phyloP scores from a whole-genome alignment of 2,888 invertebrate species.

The Embidobia sp. region DNA sequence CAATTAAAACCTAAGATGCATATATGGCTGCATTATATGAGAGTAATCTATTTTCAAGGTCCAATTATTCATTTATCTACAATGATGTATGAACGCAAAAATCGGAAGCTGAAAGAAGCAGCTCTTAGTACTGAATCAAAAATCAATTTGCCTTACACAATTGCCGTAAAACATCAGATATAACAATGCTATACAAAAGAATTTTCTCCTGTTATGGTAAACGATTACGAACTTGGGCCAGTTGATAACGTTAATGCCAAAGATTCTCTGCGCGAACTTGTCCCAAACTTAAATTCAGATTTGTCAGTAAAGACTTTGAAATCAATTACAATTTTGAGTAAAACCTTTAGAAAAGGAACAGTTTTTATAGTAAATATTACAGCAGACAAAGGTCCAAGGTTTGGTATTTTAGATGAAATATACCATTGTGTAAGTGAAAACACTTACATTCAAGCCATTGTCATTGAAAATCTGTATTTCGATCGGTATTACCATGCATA shows the following conservation, averaged over 20 bases:
- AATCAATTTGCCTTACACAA: conserved; percentile 1
- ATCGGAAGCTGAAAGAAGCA: conserved; percentile 29
- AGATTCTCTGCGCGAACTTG: neutral
- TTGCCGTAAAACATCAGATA: neutral
- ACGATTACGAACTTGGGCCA: conserved; percentile 1
- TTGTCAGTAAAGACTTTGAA: conserved; percentile 1
- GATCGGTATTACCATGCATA: conserved; percentile 1
- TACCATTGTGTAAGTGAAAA: neutral
- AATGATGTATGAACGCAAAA: conserved; percentile 43
- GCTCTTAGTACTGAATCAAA: conserved; percentile 1
- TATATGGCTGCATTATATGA: conserved; percentile 34
- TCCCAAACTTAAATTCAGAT: neutral
- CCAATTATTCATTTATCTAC: conserved; percentile 40
- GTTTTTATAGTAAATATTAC: conserved; percentile 9
- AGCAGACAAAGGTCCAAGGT: conserved; percentile 18
- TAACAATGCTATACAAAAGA: neutral
- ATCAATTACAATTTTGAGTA: neutral
- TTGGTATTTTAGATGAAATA: conserved; percentile 16
- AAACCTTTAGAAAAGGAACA: neutral
- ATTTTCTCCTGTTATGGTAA: neutral
- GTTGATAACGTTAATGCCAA: neutral
- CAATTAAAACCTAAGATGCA: conserved; percentile 48
- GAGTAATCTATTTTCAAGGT: conserved; percentile 34
- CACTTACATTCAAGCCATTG: neutral
- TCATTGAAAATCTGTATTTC: neutral